These are phyloP conservation scores for Homarus gammarus DNA, from an alignment of 2,888 invertebrate species.

Conservation along the genomic window DNA sequence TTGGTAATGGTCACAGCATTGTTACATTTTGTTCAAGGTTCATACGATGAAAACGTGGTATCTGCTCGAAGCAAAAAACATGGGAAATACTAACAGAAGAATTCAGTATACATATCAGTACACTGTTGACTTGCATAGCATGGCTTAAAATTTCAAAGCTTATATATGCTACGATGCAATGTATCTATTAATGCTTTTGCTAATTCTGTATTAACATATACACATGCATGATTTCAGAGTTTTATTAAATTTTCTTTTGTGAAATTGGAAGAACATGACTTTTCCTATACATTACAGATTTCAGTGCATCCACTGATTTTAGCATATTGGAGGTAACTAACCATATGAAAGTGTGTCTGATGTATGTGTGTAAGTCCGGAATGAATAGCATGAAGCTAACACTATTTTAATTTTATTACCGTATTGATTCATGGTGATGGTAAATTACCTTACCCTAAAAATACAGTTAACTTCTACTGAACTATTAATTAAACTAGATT, in stretches of 20 bases:
- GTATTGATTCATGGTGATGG: conserved; percentile 20
- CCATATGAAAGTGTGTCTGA: neutral
- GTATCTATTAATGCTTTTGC: conserved; percentile 44
- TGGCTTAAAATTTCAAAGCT: conserved; percentile 35
- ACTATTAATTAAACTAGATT: neutral
- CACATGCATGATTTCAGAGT: neutral
- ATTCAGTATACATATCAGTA: conserved; percentile 11
- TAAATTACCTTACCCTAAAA: neutral
- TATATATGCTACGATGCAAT: conserved; percentile 8
- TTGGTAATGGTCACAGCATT: conserved; percentile 43
- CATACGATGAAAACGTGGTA: conserved; percentile 32
- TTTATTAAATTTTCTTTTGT: conserved; percentile 2
- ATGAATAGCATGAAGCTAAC: neutral
- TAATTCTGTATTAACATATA: neutral
- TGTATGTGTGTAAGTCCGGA: neutral
- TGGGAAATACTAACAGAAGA: conserved; percentile 43
- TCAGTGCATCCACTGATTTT: neutral
- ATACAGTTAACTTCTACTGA: neutral
- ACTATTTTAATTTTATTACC: neutral
- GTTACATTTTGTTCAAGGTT: conserved; percentile 26
- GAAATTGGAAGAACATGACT: neutral
- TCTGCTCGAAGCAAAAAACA: conserved; percentile 39
- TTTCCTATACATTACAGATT: neutral
- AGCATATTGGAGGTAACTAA: neutral
- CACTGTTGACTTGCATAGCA: conserved; percentile 41